Percentiles rank a stretch among this genome's conserved stretches.
phyloP scores from a whole-genome alignment of 2,888 invertebrate species.

The Athalia cordata region DNA sequence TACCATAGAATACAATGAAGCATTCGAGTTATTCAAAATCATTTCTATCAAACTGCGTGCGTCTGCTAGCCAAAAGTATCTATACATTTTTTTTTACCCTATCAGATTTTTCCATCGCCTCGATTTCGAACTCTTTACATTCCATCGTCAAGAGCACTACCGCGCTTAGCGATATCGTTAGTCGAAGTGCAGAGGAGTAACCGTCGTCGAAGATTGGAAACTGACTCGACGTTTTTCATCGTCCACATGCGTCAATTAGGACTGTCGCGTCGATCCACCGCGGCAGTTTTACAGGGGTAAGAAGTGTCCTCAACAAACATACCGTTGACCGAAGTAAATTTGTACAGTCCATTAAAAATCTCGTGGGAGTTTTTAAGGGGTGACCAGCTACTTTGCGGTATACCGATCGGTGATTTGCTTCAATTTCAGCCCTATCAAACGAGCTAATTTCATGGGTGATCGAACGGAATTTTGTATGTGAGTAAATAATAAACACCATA shows the following conservation, averaged over 20 bases:
- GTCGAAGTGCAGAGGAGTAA: not conserved
- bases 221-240: slow-evolving; percentile 8
- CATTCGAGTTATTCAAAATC: slow-evolving; percentile 20
- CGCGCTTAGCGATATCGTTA: no score
- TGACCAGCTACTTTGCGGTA: not conserved
- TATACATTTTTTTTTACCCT: not conserved
- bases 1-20: slow-evolving; percentile 34
- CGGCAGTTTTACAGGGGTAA: not conserved
- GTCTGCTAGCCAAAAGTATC: not conserved
- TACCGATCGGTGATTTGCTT: not conserved
- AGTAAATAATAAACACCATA: no score
- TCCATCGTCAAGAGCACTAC: no score
- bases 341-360: slow-evolving; percentile 3
- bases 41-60: slow-evolving; percentile 12
- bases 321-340: slow-evolving; percentile 15
- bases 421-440: not conserved
- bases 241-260: slow-evolving; percentile 24
- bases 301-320: slow-evolving; percentile 15
- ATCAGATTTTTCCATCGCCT: no score
- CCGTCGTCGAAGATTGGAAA: not conserved
- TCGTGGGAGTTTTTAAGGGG: not conserved
- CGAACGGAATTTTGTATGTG: not conserved
- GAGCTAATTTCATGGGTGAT: slow-evolving; percentile 1
- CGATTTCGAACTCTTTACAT: no score
- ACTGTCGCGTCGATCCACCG: not conserved